Conservation (phyloP, 2,888 invertebrate species). For the Epinotia bilunana region DNA sequence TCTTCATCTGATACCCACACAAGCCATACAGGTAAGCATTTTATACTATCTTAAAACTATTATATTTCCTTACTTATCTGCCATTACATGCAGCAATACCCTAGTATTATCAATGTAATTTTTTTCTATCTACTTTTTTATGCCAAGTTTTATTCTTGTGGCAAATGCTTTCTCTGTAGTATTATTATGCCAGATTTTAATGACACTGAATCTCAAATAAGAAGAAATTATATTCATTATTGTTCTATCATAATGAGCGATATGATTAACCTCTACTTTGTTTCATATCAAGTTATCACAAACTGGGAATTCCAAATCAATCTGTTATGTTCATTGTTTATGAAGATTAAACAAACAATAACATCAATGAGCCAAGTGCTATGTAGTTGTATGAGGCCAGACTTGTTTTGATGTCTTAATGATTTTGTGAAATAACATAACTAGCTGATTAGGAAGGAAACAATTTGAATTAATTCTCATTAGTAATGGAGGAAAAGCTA, state of each 20-base stretch:
- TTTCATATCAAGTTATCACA: conserved; percentile 30
- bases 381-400: neutral
- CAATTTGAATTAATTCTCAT: conserved; percentile 24
- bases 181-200: neutral
- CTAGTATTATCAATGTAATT: conserved; percentile 12
- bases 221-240: neutral
- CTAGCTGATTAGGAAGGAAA: conserved; percentile 28
- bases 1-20: conserved; percentile 75
- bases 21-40: conserved; percentile 62
- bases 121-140: conserved; percentile 24
- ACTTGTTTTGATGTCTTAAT: conserved; percentile 17
- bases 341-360: conserved; percentile 16
- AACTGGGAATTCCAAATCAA: conserved; percentile 35
- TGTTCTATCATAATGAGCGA: conserved; percentile 9
- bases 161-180: neutral
- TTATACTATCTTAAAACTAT: neutral
- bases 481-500: conserved; percentile 31
- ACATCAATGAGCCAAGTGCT: conserved; percentile 17
- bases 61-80: neutral
- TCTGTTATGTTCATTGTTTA: conserved; percentile 25
- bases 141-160: neutral
- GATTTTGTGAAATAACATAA: conserved; percentile 17
- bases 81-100: neutral
- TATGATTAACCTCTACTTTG: conserved; percentile 19
- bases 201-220: neutral